A percentile compares a stretch with the other conserved stretches of the same genome.
phyloP scores from a whole-genome alignment of 2,888 invertebrate genomes.

The Pyrrhosoma nymphula region DNA sequence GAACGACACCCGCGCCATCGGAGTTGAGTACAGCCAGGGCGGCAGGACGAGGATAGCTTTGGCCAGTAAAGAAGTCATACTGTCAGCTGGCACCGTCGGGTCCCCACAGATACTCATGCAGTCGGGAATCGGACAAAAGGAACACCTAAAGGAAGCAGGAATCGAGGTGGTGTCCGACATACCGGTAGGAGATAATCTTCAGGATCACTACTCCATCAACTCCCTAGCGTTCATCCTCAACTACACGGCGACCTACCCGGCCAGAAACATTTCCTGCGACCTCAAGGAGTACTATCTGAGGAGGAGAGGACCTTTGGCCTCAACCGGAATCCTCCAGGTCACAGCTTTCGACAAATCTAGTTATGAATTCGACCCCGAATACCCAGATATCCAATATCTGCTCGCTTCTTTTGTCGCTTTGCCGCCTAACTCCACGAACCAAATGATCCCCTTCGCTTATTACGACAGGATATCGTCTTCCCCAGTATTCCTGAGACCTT shows the following conservation, averaged over 20 bases:
- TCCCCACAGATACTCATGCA: slow-evolving; percentile 68
- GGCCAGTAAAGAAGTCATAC: slow-evolving; percentile 67
- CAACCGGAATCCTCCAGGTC: neutral
- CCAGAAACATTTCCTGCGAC: slow-evolving; percentile 37
- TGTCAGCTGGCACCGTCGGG: slow-evolving; percentile 64
- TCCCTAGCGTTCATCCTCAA: slow-evolving; percentile 27
- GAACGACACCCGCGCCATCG: slow-evolving; percentile 39
- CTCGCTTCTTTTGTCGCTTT: slow-evolving; percentile 5
- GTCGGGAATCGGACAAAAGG: slow-evolving; percentile 68
- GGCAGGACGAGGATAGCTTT: neutral
- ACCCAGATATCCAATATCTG: slow-evolving; percentile 26
- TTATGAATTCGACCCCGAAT: slow-evolving; percentile 21
- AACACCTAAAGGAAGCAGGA: slow-evolving; percentile 49
- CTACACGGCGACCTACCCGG: slow-evolving; percentile 37
- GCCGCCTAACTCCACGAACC: neutral
- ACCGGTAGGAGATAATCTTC: slow-evolving; percentile 65
- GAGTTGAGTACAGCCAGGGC: slow-evolving; percentile 42
- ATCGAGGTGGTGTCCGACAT: slow-evolving; percentile 63
- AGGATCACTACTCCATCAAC: slow-evolving; percentile 46
- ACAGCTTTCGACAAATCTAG: slow-evolving; percentile 38
- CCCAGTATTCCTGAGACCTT: slow-evolving; percentile 25
- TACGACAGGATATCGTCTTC: slow-evolving; percentile 19
- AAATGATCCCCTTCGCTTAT: slow-evolving; percentile 38
- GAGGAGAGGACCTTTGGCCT: slow-evolving; percentile 44
- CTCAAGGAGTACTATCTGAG: slow-evolving; percentile 60